These are phyloP conservation scores for Aix galericulata DNA, from an alignment of 2,113 vertebrate species.

Conservation along the genomic window DNA sequence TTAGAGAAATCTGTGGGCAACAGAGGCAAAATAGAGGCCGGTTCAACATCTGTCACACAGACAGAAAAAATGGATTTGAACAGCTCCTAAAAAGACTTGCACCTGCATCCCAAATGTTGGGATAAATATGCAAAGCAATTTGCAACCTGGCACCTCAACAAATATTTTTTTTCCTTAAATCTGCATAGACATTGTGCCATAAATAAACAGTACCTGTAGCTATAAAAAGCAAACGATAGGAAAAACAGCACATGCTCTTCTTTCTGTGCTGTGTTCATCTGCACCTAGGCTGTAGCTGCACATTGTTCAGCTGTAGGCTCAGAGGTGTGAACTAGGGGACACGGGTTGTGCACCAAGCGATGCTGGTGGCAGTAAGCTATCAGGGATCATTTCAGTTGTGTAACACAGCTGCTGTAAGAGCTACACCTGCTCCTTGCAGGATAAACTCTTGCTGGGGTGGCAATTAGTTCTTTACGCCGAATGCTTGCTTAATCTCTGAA, in stretches of 20 bases:
- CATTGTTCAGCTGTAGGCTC: not conserved
- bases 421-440: not conserved
- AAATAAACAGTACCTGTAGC: not conserved
- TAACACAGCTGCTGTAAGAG: not conserved
- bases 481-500: not conserved
- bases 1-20: not conserved
- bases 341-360: not conserved
- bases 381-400: not conserved
- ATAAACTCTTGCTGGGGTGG: not conserved
- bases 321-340: not conserved
- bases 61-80: not conserved
- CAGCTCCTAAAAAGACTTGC: not conserved
- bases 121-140: not conserved
- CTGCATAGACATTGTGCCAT: not conserved
- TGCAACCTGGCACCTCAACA: not conserved
- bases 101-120: not conserved
- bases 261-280: accelerated
- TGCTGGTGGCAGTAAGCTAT: not conserved
- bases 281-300: not conserved
- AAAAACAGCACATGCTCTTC: accelerated
- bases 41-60: not conserved
- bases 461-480: not conserved
- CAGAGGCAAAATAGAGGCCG: not conserved
- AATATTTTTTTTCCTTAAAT: not conserved
- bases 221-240: not conserved